Conservation (phyloP, 1,140 invertebrate species). For the Bombus waltoni region DNA sequence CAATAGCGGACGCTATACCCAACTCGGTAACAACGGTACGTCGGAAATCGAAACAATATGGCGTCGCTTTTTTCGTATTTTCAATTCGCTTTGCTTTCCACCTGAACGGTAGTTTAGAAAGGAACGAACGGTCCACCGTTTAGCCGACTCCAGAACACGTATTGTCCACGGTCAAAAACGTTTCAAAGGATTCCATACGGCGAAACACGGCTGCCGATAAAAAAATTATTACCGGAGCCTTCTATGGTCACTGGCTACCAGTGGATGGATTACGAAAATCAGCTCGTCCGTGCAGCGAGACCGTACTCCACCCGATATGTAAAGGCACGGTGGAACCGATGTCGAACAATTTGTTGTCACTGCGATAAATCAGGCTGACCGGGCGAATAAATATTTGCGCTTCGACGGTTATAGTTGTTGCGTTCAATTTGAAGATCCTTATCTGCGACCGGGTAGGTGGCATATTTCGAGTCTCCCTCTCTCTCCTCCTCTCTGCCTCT, state of each 20-base stretch:
- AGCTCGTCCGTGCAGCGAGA: background rate
- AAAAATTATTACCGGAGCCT: background rate
- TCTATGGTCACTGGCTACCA: background rate
- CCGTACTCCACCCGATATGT: too few relatives aligned
- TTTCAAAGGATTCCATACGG: background rate
- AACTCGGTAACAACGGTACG: background rate
- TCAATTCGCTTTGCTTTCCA: background rate
- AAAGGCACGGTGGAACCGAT: conserved; percentile 12
- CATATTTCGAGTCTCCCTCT: background rate
- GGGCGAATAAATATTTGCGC: conserved; percentile 52
- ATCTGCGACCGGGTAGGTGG: conserved; percentile 35
- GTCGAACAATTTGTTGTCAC: conserved; percentile 61
- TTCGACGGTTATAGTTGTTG: conserved; percentile 47
- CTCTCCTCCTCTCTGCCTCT: background rate
- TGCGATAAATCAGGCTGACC: conserved; percentile 57
- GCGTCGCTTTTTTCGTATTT: background rate
- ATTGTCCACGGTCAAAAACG: background rate
- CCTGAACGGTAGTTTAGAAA: background rate
- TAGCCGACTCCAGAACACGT: too few relatives aligned
- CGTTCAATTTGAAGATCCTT: conserved; percentile 39
- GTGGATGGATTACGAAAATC: conserved; percentile 57
- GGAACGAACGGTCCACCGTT: background rate
- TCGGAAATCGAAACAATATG: background rate
- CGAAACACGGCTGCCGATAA: background rate
- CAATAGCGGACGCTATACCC: background rate